Evolutionary conservation across 1,140 invertebrate genomes (phyloP).

Genomic region (Tetraneura akinire): DNA sequence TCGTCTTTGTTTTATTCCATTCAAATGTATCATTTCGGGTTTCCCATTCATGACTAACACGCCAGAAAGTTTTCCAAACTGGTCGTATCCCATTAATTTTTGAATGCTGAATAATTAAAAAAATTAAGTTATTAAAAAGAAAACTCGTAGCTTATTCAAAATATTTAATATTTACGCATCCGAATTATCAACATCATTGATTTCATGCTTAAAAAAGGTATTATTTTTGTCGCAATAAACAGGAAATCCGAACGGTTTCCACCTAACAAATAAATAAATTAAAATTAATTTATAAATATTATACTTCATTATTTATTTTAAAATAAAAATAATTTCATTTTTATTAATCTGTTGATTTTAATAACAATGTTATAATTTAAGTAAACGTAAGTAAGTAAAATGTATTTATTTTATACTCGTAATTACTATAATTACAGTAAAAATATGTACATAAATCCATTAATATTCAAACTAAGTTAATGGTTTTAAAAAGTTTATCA

Average conservation of each 20-base stretch:
- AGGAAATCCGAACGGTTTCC: slow-evolving; percentile 46
- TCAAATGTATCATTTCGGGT: background rate
- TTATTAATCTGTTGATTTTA: no score
- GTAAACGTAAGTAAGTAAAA: no score
- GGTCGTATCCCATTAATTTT: slow-evolving; percentile 51
- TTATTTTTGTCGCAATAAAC: slow-evolving; percentile 26
- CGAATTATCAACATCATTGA: background rate
- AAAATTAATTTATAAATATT: no score
- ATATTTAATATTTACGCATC: background rate
- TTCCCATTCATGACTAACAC: background rate
- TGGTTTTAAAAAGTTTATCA: no score
- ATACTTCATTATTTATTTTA: no score
- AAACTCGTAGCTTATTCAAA: background rate
- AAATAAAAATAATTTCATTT: no score
- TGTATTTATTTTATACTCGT: no score
- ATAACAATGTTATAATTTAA: no score
- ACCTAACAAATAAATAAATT: background rate
- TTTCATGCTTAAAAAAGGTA: slow-evolving; percentile 45
- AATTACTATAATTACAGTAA: no score
- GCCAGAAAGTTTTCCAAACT: slow-evolving; percentile 51
- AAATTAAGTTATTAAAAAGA: slow-evolving; percentile 1
- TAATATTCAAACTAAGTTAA: no score
- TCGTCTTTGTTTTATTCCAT: slow-evolving; percentile 3
- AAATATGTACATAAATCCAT: no score
- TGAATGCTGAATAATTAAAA: background rate